Conservation (phyloP, 2,113 vertebrate genomes). For the Anguilla japonica region DNA sequence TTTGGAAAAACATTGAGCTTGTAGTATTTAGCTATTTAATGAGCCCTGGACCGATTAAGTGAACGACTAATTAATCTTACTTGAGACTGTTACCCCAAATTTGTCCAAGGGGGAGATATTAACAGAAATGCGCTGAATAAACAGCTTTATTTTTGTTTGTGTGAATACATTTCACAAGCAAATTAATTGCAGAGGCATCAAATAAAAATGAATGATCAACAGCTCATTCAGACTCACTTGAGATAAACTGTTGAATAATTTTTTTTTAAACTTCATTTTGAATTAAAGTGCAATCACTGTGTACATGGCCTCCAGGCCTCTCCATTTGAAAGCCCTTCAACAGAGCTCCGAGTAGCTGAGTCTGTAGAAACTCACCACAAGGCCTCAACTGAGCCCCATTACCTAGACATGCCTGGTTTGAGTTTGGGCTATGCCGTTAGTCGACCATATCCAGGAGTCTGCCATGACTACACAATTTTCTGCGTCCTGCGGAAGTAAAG, state of each 20-base stretch:
- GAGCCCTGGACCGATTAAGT: not conserved
- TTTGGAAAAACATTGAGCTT: not conserved
- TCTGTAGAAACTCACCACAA: too few relatives aligned
- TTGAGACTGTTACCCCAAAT: not conserved
- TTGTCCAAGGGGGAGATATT: not conserved
- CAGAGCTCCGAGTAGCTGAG: not conserved
- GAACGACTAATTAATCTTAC: not conserved
- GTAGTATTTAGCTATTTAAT: not conserved
- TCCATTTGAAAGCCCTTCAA: not conserved
- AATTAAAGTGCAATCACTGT: too few relatives aligned
- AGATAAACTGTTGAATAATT: too few relatives aligned
- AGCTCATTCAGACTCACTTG: too few relatives aligned
- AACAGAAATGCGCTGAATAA: not conserved
- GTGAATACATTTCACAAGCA: not conserved
- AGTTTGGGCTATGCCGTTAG: too few relatives aligned
- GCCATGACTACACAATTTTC: too few relatives aligned
- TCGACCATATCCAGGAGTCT: too few relatives aligned
- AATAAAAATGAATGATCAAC: not conserved
- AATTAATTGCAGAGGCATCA: not conserved
- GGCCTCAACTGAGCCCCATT: too few relatives aligned
- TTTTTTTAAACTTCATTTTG: too few relatives aligned
- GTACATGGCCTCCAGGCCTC: not conserved
- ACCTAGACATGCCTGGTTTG: too few relatives aligned
- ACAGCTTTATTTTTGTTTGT: not conserved
- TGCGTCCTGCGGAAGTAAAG: not conserved